Conservation (phyloP, 2,113 vertebrate species). For the Seriola aureovittata region DNA sequence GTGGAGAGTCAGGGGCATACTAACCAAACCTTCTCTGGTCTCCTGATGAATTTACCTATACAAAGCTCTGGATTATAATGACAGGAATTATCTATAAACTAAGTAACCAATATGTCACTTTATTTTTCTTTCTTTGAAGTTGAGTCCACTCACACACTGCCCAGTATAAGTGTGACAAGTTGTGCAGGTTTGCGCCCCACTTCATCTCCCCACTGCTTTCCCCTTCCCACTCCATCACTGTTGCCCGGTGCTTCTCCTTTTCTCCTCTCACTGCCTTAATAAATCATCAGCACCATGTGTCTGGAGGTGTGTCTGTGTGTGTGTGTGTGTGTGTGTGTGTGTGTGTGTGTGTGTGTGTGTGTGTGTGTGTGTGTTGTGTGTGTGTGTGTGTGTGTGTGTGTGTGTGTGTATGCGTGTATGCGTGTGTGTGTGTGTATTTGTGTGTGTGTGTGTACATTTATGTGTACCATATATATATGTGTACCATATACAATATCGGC, state of each 20-base stretch:
- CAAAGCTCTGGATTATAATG: too few species aligned
- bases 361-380: not conserved
- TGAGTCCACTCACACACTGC: constrained; percentile 5
- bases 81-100: too few species aligned
- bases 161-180: constrained; percentile 22
- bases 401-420: not conserved
- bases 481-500: constrained; percentile 6
- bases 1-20: too few species aligned
- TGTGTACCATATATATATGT: not conserved
- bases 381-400: too few species aligned
- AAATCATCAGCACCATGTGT: constrained; percentile 68
- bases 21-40: not conserved
- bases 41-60: not conserved
- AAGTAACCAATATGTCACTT: not conserved
- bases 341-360: constrained; percentile 24
- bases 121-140: not conserved
- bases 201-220: not conserved
- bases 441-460: constrained; percentile 12
- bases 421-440: constrained; percentile 4
- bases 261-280: constrained; percentile 58
- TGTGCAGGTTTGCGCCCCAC: not conserved
- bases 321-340: constrained; percentile 31
- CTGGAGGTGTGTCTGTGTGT: constrained; percentile 46
- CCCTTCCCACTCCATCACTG: constrained; percentile 23
- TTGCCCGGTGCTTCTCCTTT: constrained; percentile 19